phyloP scores from a whole-genome alignment of 1,140 invertebrate species.

The Calosoma granatense region DNA sequence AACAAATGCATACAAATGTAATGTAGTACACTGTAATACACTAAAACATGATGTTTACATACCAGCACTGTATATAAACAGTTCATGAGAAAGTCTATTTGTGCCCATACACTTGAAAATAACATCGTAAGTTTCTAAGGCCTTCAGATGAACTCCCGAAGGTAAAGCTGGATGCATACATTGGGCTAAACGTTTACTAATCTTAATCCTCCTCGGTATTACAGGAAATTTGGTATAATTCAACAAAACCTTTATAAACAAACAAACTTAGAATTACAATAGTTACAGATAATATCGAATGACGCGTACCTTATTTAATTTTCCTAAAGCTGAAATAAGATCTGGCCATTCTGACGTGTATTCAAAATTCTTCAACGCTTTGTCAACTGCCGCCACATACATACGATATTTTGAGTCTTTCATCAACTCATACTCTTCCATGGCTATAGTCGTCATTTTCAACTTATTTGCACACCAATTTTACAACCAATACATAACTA shows the following conservation, averaged over 20 bases:
- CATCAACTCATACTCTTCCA: slow-evolving; percentile 64
- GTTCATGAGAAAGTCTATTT: slow-evolving; percentile 67
- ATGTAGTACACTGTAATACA: too few species aligned
- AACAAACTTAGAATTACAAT: too few species aligned
- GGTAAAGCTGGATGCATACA: slow-evolving; percentile 92
- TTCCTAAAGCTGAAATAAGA: slow-evolving; percentile 82
- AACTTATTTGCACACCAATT: too few species aligned
- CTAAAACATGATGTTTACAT: slow-evolving; percentile 18
- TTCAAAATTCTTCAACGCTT: slow-evolving; percentile 86
- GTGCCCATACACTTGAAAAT: slow-evolving; percentile 88
- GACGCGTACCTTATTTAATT: slow-evolving; percentile 75
- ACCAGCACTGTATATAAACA: slow-evolving; percentile 80
- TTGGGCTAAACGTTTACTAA: slow-evolving; percentile 87
- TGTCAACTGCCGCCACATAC: slow-evolving; percentile 75
- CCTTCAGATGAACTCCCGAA: slow-evolving; percentile 86
- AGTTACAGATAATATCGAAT: background rate
- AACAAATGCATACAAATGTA: too few species aligned
- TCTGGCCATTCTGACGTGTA: slow-evolving; percentile 94
- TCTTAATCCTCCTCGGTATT: slow-evolving; percentile 83
- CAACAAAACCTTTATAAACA: slow-evolving; percentile 52
- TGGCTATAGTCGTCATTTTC: slow-evolving; percentile 30
- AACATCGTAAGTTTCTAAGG: slow-evolving; percentile 87
- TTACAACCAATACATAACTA: too few species aligned
- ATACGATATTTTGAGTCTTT: slow-evolving; percentile 68
- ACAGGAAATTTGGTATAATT: slow-evolving; percentile 75